A percentile compares a stretch with the other conserved stretches of the same genome.
Conservation (phyloP, 2,797 vertebrate species). For the Pseudomugil tenellus region DNA sequence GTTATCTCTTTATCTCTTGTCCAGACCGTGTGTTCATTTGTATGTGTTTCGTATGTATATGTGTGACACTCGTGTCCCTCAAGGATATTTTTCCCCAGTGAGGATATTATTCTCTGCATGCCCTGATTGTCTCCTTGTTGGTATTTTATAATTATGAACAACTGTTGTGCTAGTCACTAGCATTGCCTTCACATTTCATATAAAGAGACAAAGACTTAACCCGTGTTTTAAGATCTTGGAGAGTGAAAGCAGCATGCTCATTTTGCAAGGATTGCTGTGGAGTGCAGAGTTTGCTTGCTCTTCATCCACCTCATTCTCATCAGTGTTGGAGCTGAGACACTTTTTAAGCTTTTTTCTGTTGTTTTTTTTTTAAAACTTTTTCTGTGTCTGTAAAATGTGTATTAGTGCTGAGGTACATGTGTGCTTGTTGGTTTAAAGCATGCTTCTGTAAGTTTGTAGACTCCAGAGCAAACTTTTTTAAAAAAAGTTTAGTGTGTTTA, state of each 20-base stretch:
- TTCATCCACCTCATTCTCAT: conserved; percentile 58
- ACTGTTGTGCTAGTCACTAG: conserved; percentile 16
- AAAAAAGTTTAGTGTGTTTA: conserved; percentile 21
- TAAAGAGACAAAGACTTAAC: conserved; percentile 4
- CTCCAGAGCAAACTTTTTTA: conserved; percentile 58
- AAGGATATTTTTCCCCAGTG: conserved; percentile 16
- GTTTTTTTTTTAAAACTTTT: background rate
- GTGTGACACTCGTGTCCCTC: conserved; percentile 18
- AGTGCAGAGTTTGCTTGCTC: conserved; percentile 44
- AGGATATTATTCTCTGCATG: conserved; percentile 37
- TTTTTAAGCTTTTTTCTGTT: conserved; percentile 36
- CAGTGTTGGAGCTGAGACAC: conserved; percentile 64
- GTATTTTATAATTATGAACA: conserved; percentile 24
- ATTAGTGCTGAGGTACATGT: conserved; percentile 12
- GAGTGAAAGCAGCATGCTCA: conserved; percentile 30
- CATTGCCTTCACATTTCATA: conserved; percentile 10
- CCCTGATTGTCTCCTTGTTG: conserved; percentile 15
- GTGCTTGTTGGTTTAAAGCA: conserved; percentile 22
- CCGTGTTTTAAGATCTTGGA: conserved; percentile 16
- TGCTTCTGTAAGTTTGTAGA: conserved; percentile 43
- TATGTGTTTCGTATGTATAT: conserved; percentile 15
- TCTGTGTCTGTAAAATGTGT: conserved; percentile 21
- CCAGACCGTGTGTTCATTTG: conserved; percentile 36
- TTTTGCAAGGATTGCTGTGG: conserved; percentile 10
- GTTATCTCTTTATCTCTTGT: conserved; percentile 70